Conservation (phyloP, 2,113 vertebrate species). For the Puntigrus tetrazona region DNA sequence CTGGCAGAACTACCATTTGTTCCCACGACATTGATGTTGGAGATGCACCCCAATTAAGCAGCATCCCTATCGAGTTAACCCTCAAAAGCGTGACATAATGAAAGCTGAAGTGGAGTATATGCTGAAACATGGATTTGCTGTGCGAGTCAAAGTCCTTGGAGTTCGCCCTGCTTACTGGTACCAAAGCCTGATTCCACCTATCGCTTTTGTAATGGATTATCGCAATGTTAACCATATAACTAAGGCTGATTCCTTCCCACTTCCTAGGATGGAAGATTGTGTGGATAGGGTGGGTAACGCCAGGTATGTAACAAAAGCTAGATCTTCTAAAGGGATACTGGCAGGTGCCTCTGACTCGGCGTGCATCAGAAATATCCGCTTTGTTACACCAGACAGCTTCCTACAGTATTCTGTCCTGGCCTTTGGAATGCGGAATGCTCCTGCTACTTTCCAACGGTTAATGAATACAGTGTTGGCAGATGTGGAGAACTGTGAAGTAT, state of each 20-base stretch:
- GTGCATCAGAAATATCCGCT: too few relatives aligned
- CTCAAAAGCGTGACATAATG: background rate
- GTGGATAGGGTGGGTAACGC: background rate
- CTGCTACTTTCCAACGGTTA: too few relatives aligned
- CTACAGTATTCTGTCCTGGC: too few relatives aligned
- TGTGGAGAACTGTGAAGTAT: too few relatives aligned
- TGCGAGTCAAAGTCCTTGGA: background rate
- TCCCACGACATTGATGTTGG: background rate
- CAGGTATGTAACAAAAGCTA: background rate
- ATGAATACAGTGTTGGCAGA: too few relatives aligned
- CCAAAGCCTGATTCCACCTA: background rate
- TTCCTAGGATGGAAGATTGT: background rate
- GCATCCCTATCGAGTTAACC: background rate
- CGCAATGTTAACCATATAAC: background rate
- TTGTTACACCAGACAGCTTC: too few relatives aligned
- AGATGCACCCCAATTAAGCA: background rate
- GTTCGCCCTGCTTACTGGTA: background rate
- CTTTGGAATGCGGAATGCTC: too few relatives aligned
- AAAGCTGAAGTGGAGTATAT: background rate
- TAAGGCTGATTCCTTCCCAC: background rate
- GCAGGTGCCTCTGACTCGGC: too few relatives aligned
- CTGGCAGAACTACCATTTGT: background rate
- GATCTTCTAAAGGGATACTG: background rate
- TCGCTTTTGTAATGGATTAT: background rate
- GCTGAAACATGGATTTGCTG: background rate